These are phyloP conservation scores for Carassius auratus DNA, from an alignment of 2,113 vertebrate genomes.

Conservation along the genomic window DNA sequence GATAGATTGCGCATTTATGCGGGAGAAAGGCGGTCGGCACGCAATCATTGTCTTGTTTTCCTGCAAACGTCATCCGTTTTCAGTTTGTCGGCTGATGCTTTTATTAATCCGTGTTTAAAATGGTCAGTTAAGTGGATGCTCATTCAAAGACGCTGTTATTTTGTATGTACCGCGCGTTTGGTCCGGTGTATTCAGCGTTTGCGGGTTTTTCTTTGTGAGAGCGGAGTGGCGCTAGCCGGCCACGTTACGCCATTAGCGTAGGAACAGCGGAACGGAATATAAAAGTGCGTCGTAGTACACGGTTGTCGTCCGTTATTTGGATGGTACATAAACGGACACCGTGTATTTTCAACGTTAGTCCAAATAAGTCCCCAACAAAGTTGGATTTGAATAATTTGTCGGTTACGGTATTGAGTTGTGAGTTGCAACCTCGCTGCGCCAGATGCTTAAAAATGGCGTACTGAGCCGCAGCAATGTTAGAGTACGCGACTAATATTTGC, in stretches of 20 bases:
- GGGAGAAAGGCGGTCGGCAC: constrained; percentile 49
- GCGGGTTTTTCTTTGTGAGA: constrained; percentile 78
- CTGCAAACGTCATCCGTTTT: background rate
- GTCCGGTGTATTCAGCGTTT: constrained; percentile 58
- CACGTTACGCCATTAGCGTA: constrained; percentile 70
- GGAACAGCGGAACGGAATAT: constrained; percentile 51
- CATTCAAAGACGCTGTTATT: constrained; percentile 70
- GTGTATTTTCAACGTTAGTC: constrained; percentile 12
- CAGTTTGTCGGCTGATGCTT: background rate
- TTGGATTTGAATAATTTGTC: background rate
- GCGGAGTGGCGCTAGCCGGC: constrained; percentile 58
- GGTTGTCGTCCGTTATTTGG: background rate
- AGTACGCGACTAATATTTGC: background rate
- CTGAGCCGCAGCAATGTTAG: constrained; percentile 10
- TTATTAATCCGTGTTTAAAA: background rate
- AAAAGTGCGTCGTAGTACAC: background rate
- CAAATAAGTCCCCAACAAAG: background rate
- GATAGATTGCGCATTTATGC: constrained; percentile 61
- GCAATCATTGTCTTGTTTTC: constrained; percentile 41
- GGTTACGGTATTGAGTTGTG: background rate
- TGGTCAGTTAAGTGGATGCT: background rate
- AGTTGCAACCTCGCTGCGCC: constrained; percentile 37
- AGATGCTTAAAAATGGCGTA: constrained; percentile 54
- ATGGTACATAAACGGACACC: constrained; percentile 4
- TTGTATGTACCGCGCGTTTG: constrained; percentile 59